phyloP scores from a whole-genome alignment of 2,113 vertebrate species.

The Protobothrops mucrosquamatus region DNA sequence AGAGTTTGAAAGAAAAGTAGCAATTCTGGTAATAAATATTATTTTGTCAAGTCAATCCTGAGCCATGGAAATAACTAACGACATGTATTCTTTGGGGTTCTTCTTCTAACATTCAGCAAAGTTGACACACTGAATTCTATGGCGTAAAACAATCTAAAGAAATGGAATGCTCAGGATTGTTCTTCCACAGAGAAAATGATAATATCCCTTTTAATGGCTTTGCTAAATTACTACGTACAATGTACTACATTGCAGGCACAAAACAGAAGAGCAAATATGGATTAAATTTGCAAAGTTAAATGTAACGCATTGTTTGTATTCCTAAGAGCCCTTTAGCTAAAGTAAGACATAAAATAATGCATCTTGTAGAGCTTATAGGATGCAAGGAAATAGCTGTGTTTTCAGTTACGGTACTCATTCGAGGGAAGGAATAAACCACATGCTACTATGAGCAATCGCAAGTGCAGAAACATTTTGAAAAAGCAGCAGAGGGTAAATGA shows the following conservation, averaged over 20 bases:
- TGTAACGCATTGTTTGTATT: neutral
- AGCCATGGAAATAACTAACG: neutral
- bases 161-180: neutral
- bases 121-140: neutral
- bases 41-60: neutral
- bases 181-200: neutral
- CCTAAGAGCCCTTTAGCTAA: neutral
- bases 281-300: neutral
- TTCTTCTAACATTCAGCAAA: neutral
- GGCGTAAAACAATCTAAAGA: neutral
- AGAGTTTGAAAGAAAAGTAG: neutral
- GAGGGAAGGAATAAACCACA: neutral
- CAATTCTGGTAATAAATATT: neutral
- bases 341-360: neutral
- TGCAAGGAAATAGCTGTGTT: neutral
- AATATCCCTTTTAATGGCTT: neutral
- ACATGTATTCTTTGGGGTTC: neutral
- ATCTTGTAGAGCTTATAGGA: neutral
- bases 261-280: neutral
- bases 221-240: neutral
- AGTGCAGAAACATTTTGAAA: neutral
- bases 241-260: neutral
- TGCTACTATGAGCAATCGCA: neutral
- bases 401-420: neutral
- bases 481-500: neutral